Evolutionary conservation across 2,797 vertebrate species (phyloP).

Genomic region (Sebastes kiyomatsui): DNA sequence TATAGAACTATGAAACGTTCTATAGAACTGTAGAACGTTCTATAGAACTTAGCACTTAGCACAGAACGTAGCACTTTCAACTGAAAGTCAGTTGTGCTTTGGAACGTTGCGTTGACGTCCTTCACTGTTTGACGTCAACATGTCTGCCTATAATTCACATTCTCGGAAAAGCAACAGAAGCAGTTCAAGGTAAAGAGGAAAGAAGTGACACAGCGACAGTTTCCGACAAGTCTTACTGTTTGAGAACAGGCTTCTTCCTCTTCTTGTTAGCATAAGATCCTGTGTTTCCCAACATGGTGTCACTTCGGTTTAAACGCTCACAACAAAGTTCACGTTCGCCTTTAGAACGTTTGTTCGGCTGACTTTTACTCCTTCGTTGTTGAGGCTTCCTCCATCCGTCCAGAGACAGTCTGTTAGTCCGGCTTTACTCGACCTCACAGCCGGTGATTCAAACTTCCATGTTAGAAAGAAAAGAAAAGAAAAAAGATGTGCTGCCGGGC

Average conservation of each 20-base stretch:
- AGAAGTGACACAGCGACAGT: too few relatives aligned
- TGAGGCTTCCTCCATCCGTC: neutral
- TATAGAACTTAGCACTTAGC: too few relatives aligned
- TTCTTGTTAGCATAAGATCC: constrained; percentile 84
- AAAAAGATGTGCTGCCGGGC: neutral
- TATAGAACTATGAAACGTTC: too few relatives aligned
- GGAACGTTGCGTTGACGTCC: neutral
- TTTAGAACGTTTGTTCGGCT: neutral
- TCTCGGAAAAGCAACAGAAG: neutral
- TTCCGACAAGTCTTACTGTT: constrained; percentile 74
- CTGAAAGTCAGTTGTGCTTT: neutral
- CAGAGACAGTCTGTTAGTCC: neutral
- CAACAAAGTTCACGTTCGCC: neutral
- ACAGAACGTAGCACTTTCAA: neutral
- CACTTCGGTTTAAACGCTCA: constrained; percentile 1
- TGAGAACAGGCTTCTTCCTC: constrained; percentile 86
- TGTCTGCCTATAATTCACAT: too few relatives aligned
- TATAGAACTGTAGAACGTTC: too few relatives aligned
- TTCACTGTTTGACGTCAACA: neutral
- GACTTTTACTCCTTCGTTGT: constrained; percentile 21
- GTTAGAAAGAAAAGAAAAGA: neutral
- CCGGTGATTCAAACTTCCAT: neutral
- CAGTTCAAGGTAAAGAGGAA: neutral
- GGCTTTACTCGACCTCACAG: neutral
- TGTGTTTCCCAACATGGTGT: constrained; percentile 75